phyloP scores from a whole-genome alignment of 2,888 invertebrate genomes.

The Eilema sororculum region DNA sequence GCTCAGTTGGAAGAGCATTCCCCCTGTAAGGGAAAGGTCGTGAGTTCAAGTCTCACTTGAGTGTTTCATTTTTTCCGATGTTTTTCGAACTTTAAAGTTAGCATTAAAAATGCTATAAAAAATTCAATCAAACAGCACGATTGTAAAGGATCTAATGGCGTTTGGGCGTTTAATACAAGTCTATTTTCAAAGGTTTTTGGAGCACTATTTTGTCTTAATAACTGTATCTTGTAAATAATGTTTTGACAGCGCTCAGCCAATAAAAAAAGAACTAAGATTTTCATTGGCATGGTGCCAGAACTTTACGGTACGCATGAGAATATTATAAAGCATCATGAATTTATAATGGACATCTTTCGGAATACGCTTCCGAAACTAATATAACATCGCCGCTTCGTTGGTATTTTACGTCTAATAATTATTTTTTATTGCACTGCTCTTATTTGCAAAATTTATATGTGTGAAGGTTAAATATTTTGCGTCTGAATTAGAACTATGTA shows the following conservation, averaged over 20 bases:
- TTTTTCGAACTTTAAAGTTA: too few species aligned
- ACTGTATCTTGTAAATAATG: not conserved
- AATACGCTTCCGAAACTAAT: conserved; percentile 38
- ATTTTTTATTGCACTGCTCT: not conserved
- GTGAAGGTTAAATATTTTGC: not conserved
- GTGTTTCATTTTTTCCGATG: too few species aligned
- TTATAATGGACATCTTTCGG: conserved; percentile 53
- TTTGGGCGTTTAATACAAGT: not conserved
- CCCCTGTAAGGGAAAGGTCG: too few species aligned
- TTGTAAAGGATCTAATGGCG: too few species aligned
- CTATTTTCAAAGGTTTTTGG: not conserved
- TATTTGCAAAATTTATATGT: not conserved
- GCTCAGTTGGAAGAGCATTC: too few species aligned
- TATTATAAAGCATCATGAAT: conserved; percentile 45
- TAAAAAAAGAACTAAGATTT: conserved; percentile 25
- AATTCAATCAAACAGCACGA: too few species aligned
- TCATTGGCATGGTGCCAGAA: conserved; percentile 45
- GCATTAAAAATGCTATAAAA: too few species aligned
- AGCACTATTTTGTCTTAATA: not conserved
- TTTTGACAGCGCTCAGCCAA: conserved; percentile 2
- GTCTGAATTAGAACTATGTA: not conserved
- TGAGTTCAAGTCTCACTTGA: too few species aligned
- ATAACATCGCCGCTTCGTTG: not conserved
- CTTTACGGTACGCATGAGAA: conserved; percentile 38
- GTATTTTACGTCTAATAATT: not conserved